Evolutionary conservation across 2,888 invertebrate genomes (phyloP).

Genomic region (Sarcophaga subvicina): DNA sequence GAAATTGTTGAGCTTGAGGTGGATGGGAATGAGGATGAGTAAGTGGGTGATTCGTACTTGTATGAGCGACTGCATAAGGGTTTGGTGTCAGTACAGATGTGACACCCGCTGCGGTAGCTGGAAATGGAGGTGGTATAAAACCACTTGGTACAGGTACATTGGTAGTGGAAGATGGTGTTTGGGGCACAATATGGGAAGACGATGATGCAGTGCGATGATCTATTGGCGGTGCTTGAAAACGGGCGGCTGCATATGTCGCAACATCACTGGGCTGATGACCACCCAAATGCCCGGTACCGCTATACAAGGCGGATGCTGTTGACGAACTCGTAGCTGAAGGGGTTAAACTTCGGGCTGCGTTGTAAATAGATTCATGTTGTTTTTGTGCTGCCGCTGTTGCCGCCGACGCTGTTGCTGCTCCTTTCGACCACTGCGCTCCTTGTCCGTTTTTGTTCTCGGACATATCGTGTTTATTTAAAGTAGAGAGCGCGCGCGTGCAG

Average conservation of each 20-base stretch:
- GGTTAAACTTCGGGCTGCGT: constrained; percentile 59
- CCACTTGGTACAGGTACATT: constrained; percentile 78
- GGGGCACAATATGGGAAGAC: constrained; percentile 73
- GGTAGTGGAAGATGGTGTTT: constrained; percentile 68
- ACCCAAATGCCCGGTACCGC: constrained; percentile 64
- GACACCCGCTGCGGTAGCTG: constrained; percentile 70
- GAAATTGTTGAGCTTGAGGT: constrained; percentile 56
- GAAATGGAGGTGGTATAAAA: constrained; percentile 77
- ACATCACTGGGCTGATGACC: constrained; percentile 62
- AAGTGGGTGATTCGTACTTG: constrained; percentile 59
- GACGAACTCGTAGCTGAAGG: constrained; percentile 51
- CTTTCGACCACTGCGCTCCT: constrained; percentile 79
- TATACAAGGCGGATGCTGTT: constrained; percentile 66
- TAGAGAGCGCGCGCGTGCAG: constrained; percentile 39
- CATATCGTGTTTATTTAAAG: constrained; percentile 73
- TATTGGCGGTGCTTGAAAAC: constrained; percentile 77
- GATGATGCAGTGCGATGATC: constrained; percentile 72
- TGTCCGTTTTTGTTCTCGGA: constrained; percentile 80
- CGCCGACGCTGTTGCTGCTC: constrained; percentile 72
- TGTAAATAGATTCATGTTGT: constrained; percentile 66
- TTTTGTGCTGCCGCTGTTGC: constrained; percentile 66
- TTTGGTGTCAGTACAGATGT: constrained; percentile 77
- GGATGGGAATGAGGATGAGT: constrained; percentile 57
- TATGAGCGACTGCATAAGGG: constrained; percentile 72
- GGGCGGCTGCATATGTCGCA: constrained; percentile 70